Conservation (phyloP, 1,140 invertebrate species). For the Eriosoma lanigerum region DNA sequence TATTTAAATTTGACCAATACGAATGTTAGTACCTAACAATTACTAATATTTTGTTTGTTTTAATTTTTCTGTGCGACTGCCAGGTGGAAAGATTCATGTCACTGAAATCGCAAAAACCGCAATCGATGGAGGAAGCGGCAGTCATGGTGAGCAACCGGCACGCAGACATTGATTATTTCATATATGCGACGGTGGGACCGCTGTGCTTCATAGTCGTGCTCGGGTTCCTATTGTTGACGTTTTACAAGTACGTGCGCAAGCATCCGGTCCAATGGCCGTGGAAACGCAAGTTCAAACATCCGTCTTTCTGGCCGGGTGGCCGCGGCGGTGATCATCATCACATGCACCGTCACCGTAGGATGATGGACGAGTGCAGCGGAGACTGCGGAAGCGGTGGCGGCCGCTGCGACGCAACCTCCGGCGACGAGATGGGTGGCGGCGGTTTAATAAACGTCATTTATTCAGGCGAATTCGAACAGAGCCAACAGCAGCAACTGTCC, state of each 20-base stretch:
- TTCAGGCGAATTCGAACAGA: constrained; percentile 56
- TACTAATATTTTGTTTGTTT: no score
- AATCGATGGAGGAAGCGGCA: constrained; percentile 53
- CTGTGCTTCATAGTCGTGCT: constrained; percentile 55
- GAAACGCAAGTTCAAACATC: constrained; percentile 54
- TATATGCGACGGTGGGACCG: constrained; percentile 56
- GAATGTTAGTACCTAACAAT: no score
- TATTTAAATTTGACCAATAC: no score
- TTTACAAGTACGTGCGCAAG: constrained; percentile 54
- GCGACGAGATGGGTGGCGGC: constrained; percentile 13
- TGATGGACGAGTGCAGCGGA: constrained; percentile 5
- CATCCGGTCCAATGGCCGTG: constrained; percentile 55
- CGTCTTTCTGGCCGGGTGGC: constrained; percentile 46
- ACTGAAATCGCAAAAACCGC: constrained; percentile 54
- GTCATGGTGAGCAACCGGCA: constrained; percentile 54
- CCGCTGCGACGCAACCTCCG: not conserved
- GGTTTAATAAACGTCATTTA: constrained; percentile 56
- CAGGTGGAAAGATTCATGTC: constrained; percentile 52
- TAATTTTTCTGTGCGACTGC: not conserved
- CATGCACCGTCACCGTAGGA: not conserved
- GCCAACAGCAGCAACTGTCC: constrained; percentile 54
- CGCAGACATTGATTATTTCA: constrained; percentile 56
- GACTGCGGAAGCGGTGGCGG: not conserved
- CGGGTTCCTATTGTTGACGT: constrained; percentile 53
- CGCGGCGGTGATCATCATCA: not conserved